A percentile compares a stretch with the other conserved stretches of the same genome.
These are phyloP conservation scores for Trinorchestia longiramus DNA, from an alignment of 1,140 invertebrate genomes.

Conservation along the genomic window DNA sequence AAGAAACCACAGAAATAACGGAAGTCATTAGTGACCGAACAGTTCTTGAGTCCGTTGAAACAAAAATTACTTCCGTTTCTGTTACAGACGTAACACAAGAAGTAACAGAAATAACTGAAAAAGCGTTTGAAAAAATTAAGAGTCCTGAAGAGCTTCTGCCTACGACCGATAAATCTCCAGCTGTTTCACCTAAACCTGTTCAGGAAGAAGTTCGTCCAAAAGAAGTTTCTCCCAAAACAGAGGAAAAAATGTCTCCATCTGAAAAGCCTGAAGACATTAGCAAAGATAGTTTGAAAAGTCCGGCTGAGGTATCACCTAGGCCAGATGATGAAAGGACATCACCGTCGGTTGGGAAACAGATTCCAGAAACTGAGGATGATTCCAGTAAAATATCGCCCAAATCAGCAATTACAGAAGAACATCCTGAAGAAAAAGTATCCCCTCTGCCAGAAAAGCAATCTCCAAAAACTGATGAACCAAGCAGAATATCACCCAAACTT, in stretches of 20 bases:
- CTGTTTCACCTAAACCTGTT: neutral
- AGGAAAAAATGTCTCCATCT: neutral
- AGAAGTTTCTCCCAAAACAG: neutral
- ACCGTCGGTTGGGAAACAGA: neutral
- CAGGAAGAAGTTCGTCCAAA: neutral
- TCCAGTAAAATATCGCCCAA: neutral
- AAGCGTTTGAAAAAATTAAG: neutral
- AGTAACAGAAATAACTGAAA: neutral
- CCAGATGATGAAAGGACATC: slow-evolving; percentile 67
- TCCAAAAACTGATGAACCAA: slow-evolving; percentile 10
- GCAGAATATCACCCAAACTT: slow-evolving; percentile 44
- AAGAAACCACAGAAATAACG: neutral
- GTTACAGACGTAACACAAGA: neutral
- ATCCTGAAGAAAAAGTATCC: neutral
- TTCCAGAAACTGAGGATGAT: neutral
- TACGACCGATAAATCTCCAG: neutral
- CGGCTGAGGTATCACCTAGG: slow-evolving; percentile 65
- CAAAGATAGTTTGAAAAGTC: slow-evolving; percentile 67
- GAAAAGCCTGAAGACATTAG: neutral
- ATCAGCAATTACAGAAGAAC: neutral
- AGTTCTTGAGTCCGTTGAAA: neutral
- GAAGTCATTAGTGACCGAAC: neutral
- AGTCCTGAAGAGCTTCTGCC: neutral
- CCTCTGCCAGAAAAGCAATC: neutral
- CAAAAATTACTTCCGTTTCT: neutral